Evolutionary conservation across 1,140 invertebrate genomes (phyloP).

Genomic region (Chrysoperla carnea): DNA sequence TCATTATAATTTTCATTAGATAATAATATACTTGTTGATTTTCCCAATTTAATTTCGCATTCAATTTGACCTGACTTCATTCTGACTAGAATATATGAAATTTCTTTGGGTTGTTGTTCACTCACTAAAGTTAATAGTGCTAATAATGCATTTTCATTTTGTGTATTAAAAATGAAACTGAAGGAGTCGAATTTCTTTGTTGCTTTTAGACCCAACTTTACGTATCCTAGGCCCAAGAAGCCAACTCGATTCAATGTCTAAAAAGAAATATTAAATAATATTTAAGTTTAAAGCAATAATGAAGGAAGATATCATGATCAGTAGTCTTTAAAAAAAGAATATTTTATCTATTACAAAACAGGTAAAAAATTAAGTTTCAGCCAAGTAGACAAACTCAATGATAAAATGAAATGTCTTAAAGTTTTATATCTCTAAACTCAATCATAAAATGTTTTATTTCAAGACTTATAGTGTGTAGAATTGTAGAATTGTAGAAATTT

Average conservation of each 20-base stretch:
- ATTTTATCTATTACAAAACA: no score
- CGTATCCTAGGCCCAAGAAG: conserved; percentile 61
- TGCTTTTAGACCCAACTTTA: conserved; percentile 36
- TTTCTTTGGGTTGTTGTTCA: conserved; percentile 6
- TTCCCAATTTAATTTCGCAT: conserved; percentile 47
- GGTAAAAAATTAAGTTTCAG: no score
- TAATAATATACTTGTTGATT: conserved; percentile 36
- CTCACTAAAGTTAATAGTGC: not conserved
- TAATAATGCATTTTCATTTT: not conserved
- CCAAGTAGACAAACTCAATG: no score
- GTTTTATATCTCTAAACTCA: no score
- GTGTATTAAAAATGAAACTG: not conserved
- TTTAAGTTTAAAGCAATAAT: conserved; percentile 1
- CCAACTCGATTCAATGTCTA: conserved; percentile 43
- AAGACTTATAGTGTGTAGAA: no score
- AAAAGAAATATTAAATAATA: conserved; percentile 8
- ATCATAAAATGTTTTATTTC: no score
- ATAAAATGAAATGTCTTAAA: no score
- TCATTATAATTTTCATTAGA: conserved; percentile 44
- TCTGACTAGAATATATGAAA: conserved; percentile 43
- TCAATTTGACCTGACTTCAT: conserved; percentile 43
- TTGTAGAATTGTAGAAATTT: no score
- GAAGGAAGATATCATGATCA: not conserved
- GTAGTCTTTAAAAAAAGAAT: no score
- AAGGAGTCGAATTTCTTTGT: not conserved